Conservation (phyloP, 2,797 vertebrate genomes). For the Sibirionetta formosa region DNA sequence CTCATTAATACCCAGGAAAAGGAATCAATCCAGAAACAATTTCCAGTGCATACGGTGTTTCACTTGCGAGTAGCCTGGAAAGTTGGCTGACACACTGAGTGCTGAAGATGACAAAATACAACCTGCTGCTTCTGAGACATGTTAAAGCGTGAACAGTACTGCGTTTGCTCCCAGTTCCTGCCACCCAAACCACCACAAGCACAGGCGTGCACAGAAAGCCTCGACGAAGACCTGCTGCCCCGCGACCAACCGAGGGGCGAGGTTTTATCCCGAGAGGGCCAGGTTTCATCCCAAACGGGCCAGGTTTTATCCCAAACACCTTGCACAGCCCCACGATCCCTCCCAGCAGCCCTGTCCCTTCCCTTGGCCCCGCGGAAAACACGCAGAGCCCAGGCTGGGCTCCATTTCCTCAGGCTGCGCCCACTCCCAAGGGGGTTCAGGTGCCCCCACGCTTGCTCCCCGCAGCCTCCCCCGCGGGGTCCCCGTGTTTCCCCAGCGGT, state of each 20-base stretch:
- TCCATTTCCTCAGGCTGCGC: accelerated
- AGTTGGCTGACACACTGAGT: slow-evolving; percentile 73
- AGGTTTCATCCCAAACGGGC: accelerated
- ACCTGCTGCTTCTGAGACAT: slow-evolving; percentile 74
- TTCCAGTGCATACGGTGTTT: slow-evolving; percentile 83
- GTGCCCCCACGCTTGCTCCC: accelerated
- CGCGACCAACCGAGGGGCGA: too few species aligned
- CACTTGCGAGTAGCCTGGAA: slow-evolving; percentile 78
- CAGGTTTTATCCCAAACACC: accelerated
- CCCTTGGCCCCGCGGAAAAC: neutral
- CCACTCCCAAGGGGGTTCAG: accelerated
- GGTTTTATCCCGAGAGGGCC: too few species aligned
- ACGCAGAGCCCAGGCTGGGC: accelerated
- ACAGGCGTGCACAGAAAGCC: too few species aligned
- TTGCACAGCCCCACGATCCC: neutral
- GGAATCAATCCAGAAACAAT: slow-evolving; percentile 74
- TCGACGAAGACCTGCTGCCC: too few species aligned
- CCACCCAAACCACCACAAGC: neutral
- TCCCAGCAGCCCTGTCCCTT: neutral
- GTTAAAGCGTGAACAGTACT: slow-evolving; percentile 39
- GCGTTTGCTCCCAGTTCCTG: neutral
- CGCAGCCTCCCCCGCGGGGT: too few species aligned
- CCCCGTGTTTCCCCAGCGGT: accelerated
- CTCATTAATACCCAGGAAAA: slow-evolving; percentile 38
- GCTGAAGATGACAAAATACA: slow-evolving; percentile 74